phyloP scores from a whole-genome alignment of 2,113 vertebrate species.

The Sisor rabdophorus region DNA sequence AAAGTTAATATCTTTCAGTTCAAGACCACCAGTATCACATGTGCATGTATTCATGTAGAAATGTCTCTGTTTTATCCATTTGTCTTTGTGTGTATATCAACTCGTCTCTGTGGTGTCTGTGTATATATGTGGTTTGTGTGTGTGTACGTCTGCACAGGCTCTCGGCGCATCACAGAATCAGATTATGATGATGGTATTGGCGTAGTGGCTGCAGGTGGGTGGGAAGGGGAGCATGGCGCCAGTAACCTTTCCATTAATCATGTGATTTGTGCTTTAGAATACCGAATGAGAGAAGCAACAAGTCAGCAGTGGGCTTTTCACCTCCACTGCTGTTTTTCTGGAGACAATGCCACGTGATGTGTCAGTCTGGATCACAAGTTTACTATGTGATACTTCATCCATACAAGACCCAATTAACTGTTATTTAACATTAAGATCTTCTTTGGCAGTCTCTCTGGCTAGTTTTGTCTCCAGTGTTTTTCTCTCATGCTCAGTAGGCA shows the following conservation, averaged over 20 bases:
- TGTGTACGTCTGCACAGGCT: constrained; percentile 76
- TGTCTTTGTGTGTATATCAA: constrained; percentile 33
- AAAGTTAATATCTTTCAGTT: constrained; percentile 7
- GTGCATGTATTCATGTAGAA: constrained; percentile 23
- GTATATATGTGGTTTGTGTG: constrained; percentile 31
- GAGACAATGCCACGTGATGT: constrained; percentile 35
- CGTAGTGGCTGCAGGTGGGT: constrained; percentile 95
- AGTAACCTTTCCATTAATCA: constrained; percentile 44
- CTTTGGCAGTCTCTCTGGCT: not conserved
- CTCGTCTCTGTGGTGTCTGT: constrained; percentile 45
- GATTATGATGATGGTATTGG: constrained; percentile 89
- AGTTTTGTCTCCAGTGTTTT: constrained; percentile 51
- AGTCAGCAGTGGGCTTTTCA: constrained; percentile 29
- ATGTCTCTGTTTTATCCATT: constrained; percentile 16
- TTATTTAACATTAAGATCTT: not conserved
- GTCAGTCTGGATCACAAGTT: not conserved
- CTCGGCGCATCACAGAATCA: constrained; percentile 92
- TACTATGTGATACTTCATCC: not conserved
- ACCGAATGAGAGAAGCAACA: constrained; percentile 31
- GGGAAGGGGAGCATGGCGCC: constrained; percentile 55
- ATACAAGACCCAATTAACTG: not conserved
- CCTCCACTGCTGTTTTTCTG: constrained; percentile 36
- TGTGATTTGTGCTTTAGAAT: constrained; percentile 48
- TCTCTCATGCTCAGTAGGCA: constrained; percentile 35
- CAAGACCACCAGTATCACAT: not conserved